A percentile compares a stretch with the other conserved stretches of the same genome.
Conservation (phyloP, 2,113 vertebrate genomes). For the Carlito syrichta region DNA sequence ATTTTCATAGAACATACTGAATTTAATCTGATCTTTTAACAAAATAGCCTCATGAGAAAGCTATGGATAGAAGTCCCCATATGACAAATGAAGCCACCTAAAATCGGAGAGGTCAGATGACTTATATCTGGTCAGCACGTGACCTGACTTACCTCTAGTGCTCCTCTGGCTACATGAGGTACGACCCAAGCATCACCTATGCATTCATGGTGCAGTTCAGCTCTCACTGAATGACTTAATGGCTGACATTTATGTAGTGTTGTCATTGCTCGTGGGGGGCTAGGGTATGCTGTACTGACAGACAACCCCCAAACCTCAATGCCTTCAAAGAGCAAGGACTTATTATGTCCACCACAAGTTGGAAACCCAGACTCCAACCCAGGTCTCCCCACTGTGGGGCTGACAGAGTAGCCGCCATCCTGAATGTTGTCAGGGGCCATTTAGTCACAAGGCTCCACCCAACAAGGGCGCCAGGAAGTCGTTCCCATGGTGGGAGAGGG, state of each 20-base stretch:
- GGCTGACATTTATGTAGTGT: fast-evolving
- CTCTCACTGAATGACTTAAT: background rate
- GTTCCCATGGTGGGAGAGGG: background rate
- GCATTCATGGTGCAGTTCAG: background rate
- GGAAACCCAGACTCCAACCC: background rate
- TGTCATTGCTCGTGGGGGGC: too few species aligned
- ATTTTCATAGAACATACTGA: background rate
- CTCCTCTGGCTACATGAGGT: background rate
- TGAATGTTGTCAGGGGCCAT: background rate
- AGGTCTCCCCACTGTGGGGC: background rate
- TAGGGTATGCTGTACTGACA: background rate
- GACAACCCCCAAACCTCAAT: background rate
- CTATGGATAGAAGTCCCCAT: too few species aligned
- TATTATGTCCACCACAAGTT: background rate
- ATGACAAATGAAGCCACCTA: background rate
- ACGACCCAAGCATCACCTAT: background rate
- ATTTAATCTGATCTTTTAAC: background rate
- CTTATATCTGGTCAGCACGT: background rate
- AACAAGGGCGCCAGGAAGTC: background rate
- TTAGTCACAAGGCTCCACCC: background rate
- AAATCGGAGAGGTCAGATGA: background rate
- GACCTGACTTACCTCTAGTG: background rate
- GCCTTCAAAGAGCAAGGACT: background rate
- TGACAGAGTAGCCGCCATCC: background rate
- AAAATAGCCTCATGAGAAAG: background rate